Base-by-base conservation (phyloP, 2,113 vertebrate genomes). In the Cephalophus harveyi region DNA sequence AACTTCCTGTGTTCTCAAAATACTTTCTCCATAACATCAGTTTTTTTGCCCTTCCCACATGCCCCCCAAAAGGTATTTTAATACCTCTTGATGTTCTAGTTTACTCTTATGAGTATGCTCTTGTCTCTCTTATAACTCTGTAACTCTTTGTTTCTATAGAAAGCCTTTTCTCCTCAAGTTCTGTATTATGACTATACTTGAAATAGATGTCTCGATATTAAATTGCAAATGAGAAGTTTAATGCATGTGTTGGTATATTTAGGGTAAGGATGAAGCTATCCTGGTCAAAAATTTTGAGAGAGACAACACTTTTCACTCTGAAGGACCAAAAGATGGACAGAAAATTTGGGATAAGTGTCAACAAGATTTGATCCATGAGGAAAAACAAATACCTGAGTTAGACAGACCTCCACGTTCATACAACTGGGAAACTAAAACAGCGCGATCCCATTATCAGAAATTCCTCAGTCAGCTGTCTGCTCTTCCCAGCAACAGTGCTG, bases 341-440 rank as follows among this genome's bases (percentile, higher is more conserved):
- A 98, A 98, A 87, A 86, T 84, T 88, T 98, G 88, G 93, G 89
- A 97, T 79, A 88, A 97, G 84, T 97, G 96, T 94, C 97, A 96
- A 79, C 95, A 98, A 64, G 97, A 95, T 95, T 84, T 97, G 96
- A 67, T 76, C 40, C 71, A 91, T 46, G 76, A 98, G 71, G 90
- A 95, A 82, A 96, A 78, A 13, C 83, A 92, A 94, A 62, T 78
- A 57, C 85, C 12, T 14, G 55, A 82, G 2, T n/a, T 93, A 83
- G 67, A 98, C 76, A 92, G 91, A 97, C 88, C 7, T 94, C 67
- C 92, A 1, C 55, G 79, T 86, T 64, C 92, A 79, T 97, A 96
- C 50, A 92, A 83, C 79, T 93, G 96, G 62, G 97, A 97, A 92
- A 88, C 43, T 21, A 91, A 93, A 97, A 93, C 94, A 52, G 59